Base-by-base conservation (phyloP, 2,113 vertebrate genomes). In the Paraplagusia blochii region DNA sequence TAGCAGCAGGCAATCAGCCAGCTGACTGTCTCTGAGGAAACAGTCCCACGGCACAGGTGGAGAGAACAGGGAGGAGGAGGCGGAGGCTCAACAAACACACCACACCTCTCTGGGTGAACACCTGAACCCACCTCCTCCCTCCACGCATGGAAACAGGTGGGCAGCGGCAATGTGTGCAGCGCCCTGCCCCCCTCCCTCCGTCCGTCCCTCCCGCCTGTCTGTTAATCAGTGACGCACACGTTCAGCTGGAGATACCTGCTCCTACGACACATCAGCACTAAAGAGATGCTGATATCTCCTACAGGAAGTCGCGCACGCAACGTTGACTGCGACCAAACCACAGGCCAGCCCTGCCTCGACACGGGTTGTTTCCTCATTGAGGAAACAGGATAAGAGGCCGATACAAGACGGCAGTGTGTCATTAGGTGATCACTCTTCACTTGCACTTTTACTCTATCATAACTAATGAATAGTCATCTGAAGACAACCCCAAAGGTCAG, bases 81-180 rank as follows among this genome's bases (percentile, higher is more conserved):
- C 47, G 52, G 59, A 63, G 62, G 56, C 47, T 6, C 63, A 81
- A 85, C 63, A 85, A 85, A 87, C 80, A 86, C 50, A 56, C 75
- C 81, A 72, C 79, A 70, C 80, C 85, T 76, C 63, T 62, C 33
- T n/a, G n/a, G 7, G 45, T 58, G 58, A 62, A 81, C 74, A 80
- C 74, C 77, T 81, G 67, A 69, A 67, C 44, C 22, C 72, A 82
- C 78, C 75, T 77, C 56, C 66, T 65, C 52, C 3, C 14, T 63
- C 16, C 68, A 66, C 74, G 85, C 69, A 78, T 88, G 85, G 79
- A 75, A 79, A 40, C 78, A 79, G 66, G 63, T 76, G 65, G 36
- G 52, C 42, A 1, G 11, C 1, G 14, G 17, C 49, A 10, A 47
- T 19, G 43, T 42, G 0, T 19, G 40, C 64, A 29, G 22, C 22